Evolutionary conservation across 2,797 vertebrate species (phyloP), one percentile per base, ranked within the genome.

Genomic region (Enteromius anoplus): DNA sequence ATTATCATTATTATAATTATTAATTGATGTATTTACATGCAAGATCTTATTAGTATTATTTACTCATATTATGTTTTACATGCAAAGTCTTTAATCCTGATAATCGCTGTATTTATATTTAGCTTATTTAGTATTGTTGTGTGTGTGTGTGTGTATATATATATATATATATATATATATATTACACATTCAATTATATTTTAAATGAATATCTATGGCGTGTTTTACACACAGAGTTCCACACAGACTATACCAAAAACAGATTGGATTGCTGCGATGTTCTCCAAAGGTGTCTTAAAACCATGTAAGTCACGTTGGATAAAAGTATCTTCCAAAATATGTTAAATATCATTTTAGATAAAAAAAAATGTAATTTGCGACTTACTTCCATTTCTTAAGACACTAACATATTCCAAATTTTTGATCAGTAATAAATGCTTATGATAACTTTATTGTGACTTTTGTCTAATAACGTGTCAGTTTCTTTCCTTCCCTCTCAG

Each of bases 401-500:
- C 49, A n/a, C 21, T n/a, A 37, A 73, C 12, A 15, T 37, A 37
- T 37, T 53, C 45, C 3, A 21, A 6, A 0, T 34, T 21, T 34
- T 34, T n/a, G 2, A 17, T 77, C 1, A 64, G 55, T 47, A 32
- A 77, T n/a, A 53, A 53, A 75, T 73, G 11, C 19, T 53, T 32
- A 14, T 49, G 14, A 71, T 19, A 23, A 34, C 32, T 49, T 53
- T 26, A 21, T 19, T 65, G n/a, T 32, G 45, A 53, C 55, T 51
- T 65, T 10, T 32, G 71, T 66, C 45, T 55, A 19, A 37, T 64
- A 73, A 34, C 21, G 9, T n/a, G n/a, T 65, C 47, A 21, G 45
- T 72, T 55, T 42, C 32, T 55, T 76, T 68, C 72, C 71, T 29
- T 69, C n/a, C 10, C 64, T 76, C 49, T 42, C 72, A 76, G 81